Evolutionary conservation across 2,888 invertebrate species (phyloP), one percentile per base, ranked within the genome.

Genomic region (Pollenia amentaria): DNA sequence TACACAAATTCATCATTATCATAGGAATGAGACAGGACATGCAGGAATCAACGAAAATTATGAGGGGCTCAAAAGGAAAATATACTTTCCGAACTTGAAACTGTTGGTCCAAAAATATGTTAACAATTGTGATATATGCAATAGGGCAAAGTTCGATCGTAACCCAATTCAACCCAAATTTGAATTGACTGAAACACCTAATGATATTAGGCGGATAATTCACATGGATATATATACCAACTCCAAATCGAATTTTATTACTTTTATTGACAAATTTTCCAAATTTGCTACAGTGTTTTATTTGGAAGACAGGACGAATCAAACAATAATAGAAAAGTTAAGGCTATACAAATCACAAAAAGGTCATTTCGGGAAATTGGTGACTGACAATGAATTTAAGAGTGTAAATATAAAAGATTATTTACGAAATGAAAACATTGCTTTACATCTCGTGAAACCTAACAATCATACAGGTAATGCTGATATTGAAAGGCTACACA

Each of bases 41-140:
- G 16, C 46, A 1, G 60, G 73, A 10, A 48, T 73, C 0, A 73
- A 46, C 48, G 48, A 29, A 8, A 73, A 62, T 18, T 64, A 64
- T 9, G 62, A 62, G 12, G 55, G 69, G 11, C 12, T 53, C 0
- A 55, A 55, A 55, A 21, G 67, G 67, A 11, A 38, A 10, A 88
- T 78, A 21, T 87, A 88, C 62, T 78, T 75, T 60, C 75, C 80
- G 60, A 87, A 87, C 38, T 57, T 84, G 38, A 85, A 84, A 72
- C 12, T 21, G 42, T 77, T 62, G 38, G 69, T 84, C 10, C 83
- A 86, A 69, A 89, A 76, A 57, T 87, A 77, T 48, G 80, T 88
- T 21, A 84, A 85, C 21, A 84, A 88, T 42, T 85, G 84, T 18
- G 82, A 79, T n/a, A 40, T 70, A n/a, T 85, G 87, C 55, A 64